These are phyloP conservation scores for Bibio marci DNA, from an alignment of 2,888 invertebrate genomes.

Conservation along the genomic window DNA sequence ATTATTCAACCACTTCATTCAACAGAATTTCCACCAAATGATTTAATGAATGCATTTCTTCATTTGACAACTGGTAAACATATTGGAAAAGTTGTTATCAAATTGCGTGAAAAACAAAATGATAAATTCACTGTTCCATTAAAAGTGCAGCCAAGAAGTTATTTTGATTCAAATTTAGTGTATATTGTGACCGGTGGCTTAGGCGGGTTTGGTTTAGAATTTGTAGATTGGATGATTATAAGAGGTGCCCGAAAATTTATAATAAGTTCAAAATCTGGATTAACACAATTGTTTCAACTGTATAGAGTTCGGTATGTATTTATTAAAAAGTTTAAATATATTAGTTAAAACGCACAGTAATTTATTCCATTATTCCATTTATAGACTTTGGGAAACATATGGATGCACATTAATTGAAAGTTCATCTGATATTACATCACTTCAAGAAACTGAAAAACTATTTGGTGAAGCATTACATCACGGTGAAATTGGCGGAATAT, in stretches of 20 bases:
- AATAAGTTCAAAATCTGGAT: conserved; percentile 49
- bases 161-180: neutral
- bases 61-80: conserved; percentile 33
- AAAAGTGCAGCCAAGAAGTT: neutral
- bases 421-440: conserved; percentile 50
- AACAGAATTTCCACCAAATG: conserved; percentile 31
- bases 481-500: conserved; percentile 66
- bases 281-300: conserved; percentile 67
- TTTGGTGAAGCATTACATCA: conserved; percentile 42
- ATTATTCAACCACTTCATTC: conserved; percentile 36
- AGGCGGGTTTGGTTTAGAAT: conserved; percentile 83
- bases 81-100: conserved; percentile 35
- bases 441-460: conserved; percentile 48
- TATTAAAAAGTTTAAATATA: neutral
- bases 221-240: conserved; percentile 64
- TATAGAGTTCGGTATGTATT: conserved; percentile 41
- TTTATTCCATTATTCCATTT: conserved; percentile 4
- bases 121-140: neutral
- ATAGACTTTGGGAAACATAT: conserved; percentile 50
- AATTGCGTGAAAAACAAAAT: conserved; percentile 17
- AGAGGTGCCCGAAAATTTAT: conserved; percentile 66
- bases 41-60: conserved; percentile 36
- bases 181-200: conserved; percentile 41
- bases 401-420: conserved; percentile 51
- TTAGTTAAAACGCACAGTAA: no score